phyloP scores from a whole-genome alignment of 1,140 invertebrate species.

The Monomorium pharaonis region DNA sequence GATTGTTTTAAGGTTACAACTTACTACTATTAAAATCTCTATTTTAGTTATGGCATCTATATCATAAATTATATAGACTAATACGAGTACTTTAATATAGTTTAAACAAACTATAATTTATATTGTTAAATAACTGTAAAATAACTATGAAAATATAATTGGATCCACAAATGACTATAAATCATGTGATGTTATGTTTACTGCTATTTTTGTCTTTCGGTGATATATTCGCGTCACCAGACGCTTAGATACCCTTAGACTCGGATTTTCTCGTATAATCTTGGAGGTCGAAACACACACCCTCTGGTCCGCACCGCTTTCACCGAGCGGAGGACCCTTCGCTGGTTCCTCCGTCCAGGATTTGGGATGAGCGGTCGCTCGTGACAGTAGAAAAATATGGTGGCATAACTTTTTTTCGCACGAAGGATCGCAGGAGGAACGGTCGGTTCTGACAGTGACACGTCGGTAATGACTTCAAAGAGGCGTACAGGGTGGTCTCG shows the following conservation, averaged over 20 bases:
- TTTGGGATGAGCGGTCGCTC: slow-evolving; percentile 37
- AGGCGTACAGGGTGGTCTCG: slow-evolving; percentile 2
- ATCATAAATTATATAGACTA: no score
- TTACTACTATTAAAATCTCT: no score
- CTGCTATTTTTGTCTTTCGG: no score
- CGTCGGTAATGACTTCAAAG: slow-evolving; percentile 60
- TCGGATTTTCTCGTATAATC: slow-evolving; percentile 35
- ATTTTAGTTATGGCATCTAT: no score
- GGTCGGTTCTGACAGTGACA: slow-evolving; percentile 50
- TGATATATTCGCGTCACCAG: background rate
- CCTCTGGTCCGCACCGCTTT: background rate
- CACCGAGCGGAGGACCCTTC: background rate
- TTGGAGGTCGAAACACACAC: slow-evolving; percentile 10
- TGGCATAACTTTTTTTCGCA: slow-evolving; percentile 27
- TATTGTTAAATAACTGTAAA: no score
- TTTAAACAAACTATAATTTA: no score
- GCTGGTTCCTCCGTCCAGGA: slow-evolving; percentile 23
- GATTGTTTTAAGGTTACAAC: no score
- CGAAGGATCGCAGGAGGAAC: no score
- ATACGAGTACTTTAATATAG: no score
- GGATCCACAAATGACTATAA: no score
- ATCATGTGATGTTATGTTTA: no score
- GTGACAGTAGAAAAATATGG: slow-evolving; percentile 59
- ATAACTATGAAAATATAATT: no score
- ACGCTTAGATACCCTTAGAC: background rate